These are phyloP conservation scores for Hirudo medicinalis DNA, from an alignment of 1,140 invertebrate species.

Conservation along the genomic window DNA sequence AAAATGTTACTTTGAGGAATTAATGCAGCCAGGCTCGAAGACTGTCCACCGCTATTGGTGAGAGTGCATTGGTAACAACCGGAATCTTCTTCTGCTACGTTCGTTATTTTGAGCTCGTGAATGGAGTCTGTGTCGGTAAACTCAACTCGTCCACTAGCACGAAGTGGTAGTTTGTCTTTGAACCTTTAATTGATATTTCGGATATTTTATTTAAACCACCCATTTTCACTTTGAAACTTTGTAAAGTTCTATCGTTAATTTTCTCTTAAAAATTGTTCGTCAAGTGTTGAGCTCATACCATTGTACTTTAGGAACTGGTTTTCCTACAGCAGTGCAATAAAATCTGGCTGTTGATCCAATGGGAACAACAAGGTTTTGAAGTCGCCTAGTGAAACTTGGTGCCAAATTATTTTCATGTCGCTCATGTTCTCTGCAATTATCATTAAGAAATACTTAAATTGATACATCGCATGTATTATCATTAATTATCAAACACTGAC, in stretches of 20 bases:
- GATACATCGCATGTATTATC: background rate
- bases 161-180: slow-evolving; percentile 10
- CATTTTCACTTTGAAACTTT: too few species aligned
- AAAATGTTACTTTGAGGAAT: background rate
- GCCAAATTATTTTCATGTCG: slow-evolving; percentile 9
- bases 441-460: background rate
- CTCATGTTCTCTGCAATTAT: background rate
- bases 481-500: background rate
- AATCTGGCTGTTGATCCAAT: slow-evolving; percentile 39
- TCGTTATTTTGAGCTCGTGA: background rate
- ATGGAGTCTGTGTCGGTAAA: slow-evolving; percentile 12
- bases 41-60: background rate
- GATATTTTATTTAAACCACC: too few species aligned
- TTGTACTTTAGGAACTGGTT: slow-evolving; percentile 59
- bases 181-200: too few species aligned
- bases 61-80: slow-evolving; percentile 8
- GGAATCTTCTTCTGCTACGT: background rate
- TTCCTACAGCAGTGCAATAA: slow-evolving; percentile 57
- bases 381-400: slow-evolving; percentile 23
- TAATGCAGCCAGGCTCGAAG: background rate
- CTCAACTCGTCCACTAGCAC: slow-evolving; percentile 7
- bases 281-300: slow-evolving; percentile 44
- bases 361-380: slow-evolving; percentile 25
- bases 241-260: too few species aligned
- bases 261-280: too few species aligned